Evolutionary conservation across 2,797 vertebrate genomes (phyloP), one percentile per base, ranked within the genome.

Genomic region (Uromys caudimaculatus): DNA sequence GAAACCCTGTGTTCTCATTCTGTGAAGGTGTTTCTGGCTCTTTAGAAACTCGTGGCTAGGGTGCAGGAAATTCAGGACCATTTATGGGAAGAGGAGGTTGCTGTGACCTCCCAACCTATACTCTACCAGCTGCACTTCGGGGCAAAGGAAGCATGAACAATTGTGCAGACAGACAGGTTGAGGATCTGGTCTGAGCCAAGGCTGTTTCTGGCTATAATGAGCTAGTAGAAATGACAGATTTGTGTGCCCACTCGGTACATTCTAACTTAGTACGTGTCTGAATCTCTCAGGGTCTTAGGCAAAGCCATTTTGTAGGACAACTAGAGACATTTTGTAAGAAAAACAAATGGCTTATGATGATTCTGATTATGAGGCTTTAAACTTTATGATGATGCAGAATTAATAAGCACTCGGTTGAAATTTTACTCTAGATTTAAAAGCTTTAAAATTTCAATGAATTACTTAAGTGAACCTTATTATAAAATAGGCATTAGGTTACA

Each of bases 281-380:
- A 35, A 44, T 58, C 38, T 69, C 84, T 85, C 13, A 86, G 4
- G 38, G 41, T 84, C 32, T 79, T 52, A 52, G 29, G n/a, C 0
- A 50, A 10, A 82, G 96, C 2, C 44, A 94, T 89, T 71, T 85
- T 89, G 47, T 58, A 95, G 54, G 85, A 83, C 60, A 90, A 90
- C 90, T 78, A 47, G 2, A 75, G 67, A 62, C 9, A 0, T 85
- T 69, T 84, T 82, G 44, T 56, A 95, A 62, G 86, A 84, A 95
- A 62, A 83, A 84, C 62, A 91, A 92, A 1, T 67, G 60, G n/a
- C 58, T 90, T 69, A 50, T 4, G 24, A 35, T 32, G 38, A 27
- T 35, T 90, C 24, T 16, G 19, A 32, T 41, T 38, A 44, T 17
- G 21, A 27, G 58, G 13, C 29, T 67, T 90, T 85, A 14, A 10